Conservation (phyloP, 1,140 invertebrate genomes). For the Bombus picipes region DNA sequence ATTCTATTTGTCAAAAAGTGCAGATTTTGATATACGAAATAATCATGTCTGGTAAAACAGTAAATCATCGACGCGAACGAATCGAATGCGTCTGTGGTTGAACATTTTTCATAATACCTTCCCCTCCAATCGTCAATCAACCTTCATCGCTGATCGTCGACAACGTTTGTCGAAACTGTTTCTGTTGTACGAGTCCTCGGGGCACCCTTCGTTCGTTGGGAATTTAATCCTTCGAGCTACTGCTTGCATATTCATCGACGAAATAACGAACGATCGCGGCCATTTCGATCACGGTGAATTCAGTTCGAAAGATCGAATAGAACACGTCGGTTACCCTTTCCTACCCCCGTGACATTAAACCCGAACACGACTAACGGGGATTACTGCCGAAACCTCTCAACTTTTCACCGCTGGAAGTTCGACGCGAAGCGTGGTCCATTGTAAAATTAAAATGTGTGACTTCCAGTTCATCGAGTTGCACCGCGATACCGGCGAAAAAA, state of each 20-base stretch:
- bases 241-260: conserved; percentile 9
- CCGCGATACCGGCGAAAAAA: background rate
- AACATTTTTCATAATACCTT: background rate
- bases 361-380: conserved; percentile 21
- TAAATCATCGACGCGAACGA: background rate
- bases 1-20: background rate
- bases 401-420: conserved; percentile 21
- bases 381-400: conserved; percentile 14
- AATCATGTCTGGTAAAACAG: background rate
- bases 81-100: background rate
- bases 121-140: background rate
- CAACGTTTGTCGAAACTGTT: conserved; percentile 15
- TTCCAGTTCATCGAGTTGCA: background rate
- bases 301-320: conserved; percentile 5
- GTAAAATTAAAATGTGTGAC: conserved; percentile 34
- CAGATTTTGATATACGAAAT: background rate
- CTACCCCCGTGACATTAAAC: background rate
- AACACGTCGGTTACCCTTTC: background rate
- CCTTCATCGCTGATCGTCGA: background rate
- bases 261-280: background rate
- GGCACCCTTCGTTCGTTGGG: background rate
- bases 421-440: background rate
- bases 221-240: background rate
- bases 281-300: conserved; percentile 13
- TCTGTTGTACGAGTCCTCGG: background rate